Percentiles rank a stretch among this genome's conserved stretches.
Conservation (phyloP, 2,113 vertebrate genomes). For the Pitta sordida region DNA sequence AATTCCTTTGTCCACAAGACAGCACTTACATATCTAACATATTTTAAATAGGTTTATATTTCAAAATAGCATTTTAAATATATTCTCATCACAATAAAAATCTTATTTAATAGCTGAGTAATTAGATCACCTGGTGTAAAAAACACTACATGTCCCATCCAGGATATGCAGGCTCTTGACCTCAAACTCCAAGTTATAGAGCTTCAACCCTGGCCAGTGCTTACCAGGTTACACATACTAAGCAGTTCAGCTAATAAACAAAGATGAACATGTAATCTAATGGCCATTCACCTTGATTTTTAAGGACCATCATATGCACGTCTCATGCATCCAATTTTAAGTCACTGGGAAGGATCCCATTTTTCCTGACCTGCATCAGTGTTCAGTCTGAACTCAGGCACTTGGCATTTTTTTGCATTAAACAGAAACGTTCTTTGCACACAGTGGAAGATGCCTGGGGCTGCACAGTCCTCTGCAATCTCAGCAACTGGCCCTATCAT, state of each 20-base stretch:
- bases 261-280: neutral
- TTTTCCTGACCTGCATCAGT: neutral
- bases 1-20: neutral
- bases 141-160: fast-evolving
- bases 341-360: neutral
- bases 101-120: neutral
- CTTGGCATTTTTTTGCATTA: neutral
- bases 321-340: neutral
- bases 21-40: neutral
- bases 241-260: neutral
- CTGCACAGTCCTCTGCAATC: neutral
- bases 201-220: neutral
- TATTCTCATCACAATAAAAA: neutral
- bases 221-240: neutral
- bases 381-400: neutral
- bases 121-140: neutral
- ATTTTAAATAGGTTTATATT: neutral
- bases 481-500: neutral
- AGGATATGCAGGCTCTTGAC: neutral
- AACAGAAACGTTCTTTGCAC: neutral
- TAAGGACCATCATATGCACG: neutral
- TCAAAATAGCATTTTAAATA: neutral
- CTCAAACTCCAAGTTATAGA: neutral
- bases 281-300: neutral
- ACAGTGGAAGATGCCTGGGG: neutral